Conservation (phyloP, 1,140 invertebrate species). For the Drosophila arawakana region DNA sequence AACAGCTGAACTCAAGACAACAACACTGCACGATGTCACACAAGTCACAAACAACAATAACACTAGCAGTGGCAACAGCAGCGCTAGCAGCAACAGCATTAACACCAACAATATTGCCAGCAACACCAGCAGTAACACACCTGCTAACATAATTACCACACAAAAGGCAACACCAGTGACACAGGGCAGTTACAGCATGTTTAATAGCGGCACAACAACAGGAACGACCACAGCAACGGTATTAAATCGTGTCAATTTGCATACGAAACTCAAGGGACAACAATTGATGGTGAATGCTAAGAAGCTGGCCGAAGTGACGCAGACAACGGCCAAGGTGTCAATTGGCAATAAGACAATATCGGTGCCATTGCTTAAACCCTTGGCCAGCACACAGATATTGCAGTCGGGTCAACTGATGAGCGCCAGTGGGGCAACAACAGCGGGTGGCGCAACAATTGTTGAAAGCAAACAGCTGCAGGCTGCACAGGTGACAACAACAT, state of each 20-base stretch:
- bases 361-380: slow-evolving; percentile 86
- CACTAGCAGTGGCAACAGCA: slow-evolving; percentile 17
- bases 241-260: slow-evolving; percentile 64
- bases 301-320: slow-evolving; percentile 72
- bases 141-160: slow-evolving; percentile 1
- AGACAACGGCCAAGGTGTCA: slow-evolving; percentile 85
- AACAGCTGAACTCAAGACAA: slow-evolving; percentile 46
- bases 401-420: slow-evolving; percentile 50
- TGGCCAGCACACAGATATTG: slow-evolving; percentile 57
- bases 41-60: slow-evolving; percentile 33
- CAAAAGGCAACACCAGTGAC: slow-evolving; percentile 8
- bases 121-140: slow-evolving; percentile 20
- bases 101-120: slow-evolving; percentile 29
- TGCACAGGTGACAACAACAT: slow-evolving; percentile 42
- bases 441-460: slow-evolving; percentile 65
- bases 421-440: slow-evolving; percentile 52
- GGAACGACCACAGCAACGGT: slow-evolving; percentile 43
- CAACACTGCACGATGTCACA: slow-evolving; percentile 21
- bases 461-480: slow-evolving; percentile 66
- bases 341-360: slow-evolving; percentile 87
- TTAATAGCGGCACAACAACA: slow-evolving; percentile 41
- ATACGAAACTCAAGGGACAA: slow-evolving; percentile 63
- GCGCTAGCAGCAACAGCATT: slow-evolving; percentile 19
- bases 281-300: slow-evolving; percentile 74
- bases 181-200: slow-evolving; percentile 57